Evolutionary conservation across 2,888 invertebrate genomes (phyloP), one percentile per base, ranked within the genome.

Genomic region (Embidobia sp.): DNA sequence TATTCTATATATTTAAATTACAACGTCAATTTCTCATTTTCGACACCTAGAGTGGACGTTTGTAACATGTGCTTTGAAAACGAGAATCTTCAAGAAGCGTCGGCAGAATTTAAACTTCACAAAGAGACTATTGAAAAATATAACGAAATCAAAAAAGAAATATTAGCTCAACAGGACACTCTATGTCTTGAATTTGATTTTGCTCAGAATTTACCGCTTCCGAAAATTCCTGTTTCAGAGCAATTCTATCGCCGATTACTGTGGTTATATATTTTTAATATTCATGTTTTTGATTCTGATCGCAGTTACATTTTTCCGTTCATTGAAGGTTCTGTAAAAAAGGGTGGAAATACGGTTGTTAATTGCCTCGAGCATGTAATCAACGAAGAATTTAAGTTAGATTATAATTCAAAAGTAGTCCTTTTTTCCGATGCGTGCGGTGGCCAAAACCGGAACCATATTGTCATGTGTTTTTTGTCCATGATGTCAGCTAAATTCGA

Each of bases 201-300:
- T 29, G 55, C 40, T 1, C 74, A 70, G 35, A 78, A 78, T 46
- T 40, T 78, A 2, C 66, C 66, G 2, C 26, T 66, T 0, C 61
- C 70, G 0, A 78, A 78, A 64, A 44, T 78, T 16, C 64, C 69
- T 1, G 73, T 78, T 11, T 57, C 49, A 11, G 63, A 40, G 3
- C 73, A 74, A 44, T 73, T 74, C 59, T 78, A 49, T 61, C 37
- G 40, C 3, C 13, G 55, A 13, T n/a, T 55, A 27, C 22, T 55
- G 11, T 40, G 55, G 40, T 8, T 55, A 6, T 55, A 40, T 18
- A 16, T 55, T 15, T 55, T 78, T 27, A 78, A 78, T 57, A 49
- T 72, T 10, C 61, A 67, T 18, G 57, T 78, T 8, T 37, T 51
- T 51, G 13, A 44, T 6, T 40, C 22, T 18, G 18, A 44, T 16